Evolutionary conservation across 2,113 vertebrate genomes (phyloP).

Genomic region (Catharus fuscescens): DNA sequence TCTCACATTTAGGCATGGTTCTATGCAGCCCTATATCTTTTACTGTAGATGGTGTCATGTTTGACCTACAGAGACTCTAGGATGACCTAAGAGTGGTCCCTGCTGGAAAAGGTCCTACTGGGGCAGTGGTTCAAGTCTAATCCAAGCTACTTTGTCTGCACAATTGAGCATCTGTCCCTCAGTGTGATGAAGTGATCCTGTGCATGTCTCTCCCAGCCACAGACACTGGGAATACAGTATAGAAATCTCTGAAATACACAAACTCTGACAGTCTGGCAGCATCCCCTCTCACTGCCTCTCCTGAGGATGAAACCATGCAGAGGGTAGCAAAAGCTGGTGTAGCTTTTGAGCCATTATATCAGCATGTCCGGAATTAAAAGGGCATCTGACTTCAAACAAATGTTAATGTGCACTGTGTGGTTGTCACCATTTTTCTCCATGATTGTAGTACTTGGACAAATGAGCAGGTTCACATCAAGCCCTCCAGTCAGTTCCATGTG

Average conservation of each 20-base stretch:
- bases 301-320: background rate
- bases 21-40: background rate
- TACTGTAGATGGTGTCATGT: background rate
- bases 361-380: background rate
- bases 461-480: background rate
- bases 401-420: background rate
- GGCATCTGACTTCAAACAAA: background rate
- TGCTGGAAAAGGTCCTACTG: background rate
- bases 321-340: background rate
- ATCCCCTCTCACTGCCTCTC: background rate
- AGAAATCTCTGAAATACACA: background rate
- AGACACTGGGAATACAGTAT: background rate
- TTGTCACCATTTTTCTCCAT: background rate
- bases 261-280: background rate
- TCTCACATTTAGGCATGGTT: background rate
- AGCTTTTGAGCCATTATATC: background rate
- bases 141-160: background rate
- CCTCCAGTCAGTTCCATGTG: background rate
- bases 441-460: background rate
- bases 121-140: too few relatives aligned
- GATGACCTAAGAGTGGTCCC: background rate
- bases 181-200: accelerated
- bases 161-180: background rate
- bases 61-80: background rate
- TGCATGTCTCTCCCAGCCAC: background rate